Evolutionary conservation across 2,888 invertebrate species (phyloP), one percentile per base, ranked within the genome.

Genomic region (Apotomis capreana): DNA sequence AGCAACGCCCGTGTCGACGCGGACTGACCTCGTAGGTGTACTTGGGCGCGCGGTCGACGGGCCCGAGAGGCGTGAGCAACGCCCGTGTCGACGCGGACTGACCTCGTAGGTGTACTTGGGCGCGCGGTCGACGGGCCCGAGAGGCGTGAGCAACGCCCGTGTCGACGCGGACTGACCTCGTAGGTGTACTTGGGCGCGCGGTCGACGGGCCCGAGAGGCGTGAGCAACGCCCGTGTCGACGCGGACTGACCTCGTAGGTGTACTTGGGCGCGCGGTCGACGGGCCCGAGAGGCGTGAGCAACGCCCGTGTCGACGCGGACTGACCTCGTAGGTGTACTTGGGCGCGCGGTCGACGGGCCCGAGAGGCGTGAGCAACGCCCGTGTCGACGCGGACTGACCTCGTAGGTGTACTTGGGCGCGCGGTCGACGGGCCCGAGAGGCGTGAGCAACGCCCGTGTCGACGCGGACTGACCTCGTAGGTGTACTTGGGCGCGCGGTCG

Each of bases 231-330:
- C n/a, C n/a, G n/a, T n/a, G n/a, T n/a, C n/a, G n/a, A n/a, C n/a
- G n/a, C n/a, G n/a, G n/a, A n/a, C n/a, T n/a, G n/a, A n/a, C n/a
- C n/a, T n/a, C n/a, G n/a, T n/a, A n/a, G n/a, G n/a, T n/a, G n/a
- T n/a, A n/a, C n/a, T n/a, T n/a, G n/a, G n/a, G n/a, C n/a, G n/a
- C n/a, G n/a, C n/a, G n/a, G n/a, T n/a, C n/a, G n/a, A n/a, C n/a
- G n/a, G n/a, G n/a, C n/a, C n/a, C n/a, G 93, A 92, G 91, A 79
- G 86, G 87, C 10, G 90, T 83, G 70, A 85, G 77, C 62, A 91
- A 91, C 80, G 67, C 90, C 89, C 88, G 2, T 26, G 26, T 26
- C 26, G 4, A 8, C 8, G 36, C 9, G 26, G 0, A 15, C 36
- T 10, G 60, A 90, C 91, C 88, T 89, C 85, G 73, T 93, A 93